phyloP scores from a whole-genome alignment of 1,140 invertebrate species.

The Penaeus vannamei region DNA sequence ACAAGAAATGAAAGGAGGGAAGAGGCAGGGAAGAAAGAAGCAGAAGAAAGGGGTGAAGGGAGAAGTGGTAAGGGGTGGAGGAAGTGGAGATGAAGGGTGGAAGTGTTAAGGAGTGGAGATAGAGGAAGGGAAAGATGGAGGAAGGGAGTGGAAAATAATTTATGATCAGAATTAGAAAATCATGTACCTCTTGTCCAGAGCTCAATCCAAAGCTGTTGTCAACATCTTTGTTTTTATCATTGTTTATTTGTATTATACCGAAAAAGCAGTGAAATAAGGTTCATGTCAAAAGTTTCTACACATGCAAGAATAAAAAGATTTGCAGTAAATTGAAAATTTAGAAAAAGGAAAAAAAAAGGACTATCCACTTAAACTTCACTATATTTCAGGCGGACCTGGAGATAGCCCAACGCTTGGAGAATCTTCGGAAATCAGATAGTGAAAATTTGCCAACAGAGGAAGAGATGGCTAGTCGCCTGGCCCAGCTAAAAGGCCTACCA shows the following conservation, averaged over 20 bases:
- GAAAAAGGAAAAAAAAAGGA: not conserved
- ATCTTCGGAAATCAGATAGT: conserved; percentile 46
- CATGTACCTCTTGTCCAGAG: too few relatives aligned
- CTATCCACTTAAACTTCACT: conserved; percentile 1
- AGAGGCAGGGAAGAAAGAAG: too few relatives aligned
- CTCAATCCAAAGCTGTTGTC: too few relatives aligned
- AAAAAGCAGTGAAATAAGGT: too few relatives aligned
- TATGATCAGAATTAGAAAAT: too few relatives aligned
- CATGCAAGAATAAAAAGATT: not conserved
- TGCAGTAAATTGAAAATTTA: not conserved
- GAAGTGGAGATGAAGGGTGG: too few relatives aligned
- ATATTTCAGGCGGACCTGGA: conserved; percentile 57
- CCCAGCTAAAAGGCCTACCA: conserved; percentile 59
- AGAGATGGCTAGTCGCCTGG: conserved; percentile 62
- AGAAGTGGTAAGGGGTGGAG: too few relatives aligned
- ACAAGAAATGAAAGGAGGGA: too few relatives aligned
- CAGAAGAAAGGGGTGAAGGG: too few relatives aligned
- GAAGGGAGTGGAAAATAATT: too few relatives aligned
- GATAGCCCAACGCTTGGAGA: conserved; percentile 59
- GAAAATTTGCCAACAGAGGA: conserved; percentile 55
- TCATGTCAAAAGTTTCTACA: not conserved
- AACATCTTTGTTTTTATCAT: not conserved
- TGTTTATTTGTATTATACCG: not conserved
- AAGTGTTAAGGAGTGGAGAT: too few relatives aligned
- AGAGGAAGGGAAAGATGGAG: too few relatives aligned